Evolutionary conservation across 2,113 vertebrate genomes (phyloP).

Genomic region (Ammospiza caudacuta): DNA sequence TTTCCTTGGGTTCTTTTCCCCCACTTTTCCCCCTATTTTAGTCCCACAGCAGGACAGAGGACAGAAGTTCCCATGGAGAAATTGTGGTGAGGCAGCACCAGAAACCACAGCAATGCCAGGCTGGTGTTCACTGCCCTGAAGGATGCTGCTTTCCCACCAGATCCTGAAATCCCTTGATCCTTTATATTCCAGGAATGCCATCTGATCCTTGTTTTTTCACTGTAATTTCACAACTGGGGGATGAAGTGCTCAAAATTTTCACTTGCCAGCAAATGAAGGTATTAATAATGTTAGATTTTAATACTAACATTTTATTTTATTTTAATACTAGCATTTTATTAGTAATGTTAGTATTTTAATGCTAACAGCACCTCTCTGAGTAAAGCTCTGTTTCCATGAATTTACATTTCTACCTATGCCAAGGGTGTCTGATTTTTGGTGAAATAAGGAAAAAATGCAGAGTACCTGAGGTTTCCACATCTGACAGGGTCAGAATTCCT

Average conservation of each 20-base stretch:
- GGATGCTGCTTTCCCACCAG: not conserved
- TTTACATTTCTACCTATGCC: not conserved
- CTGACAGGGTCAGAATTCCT: not conserved
- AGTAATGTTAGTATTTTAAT: not conserved
- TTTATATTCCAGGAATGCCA: not conserved
- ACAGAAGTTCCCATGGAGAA: rapidly evolving
- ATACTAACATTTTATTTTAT: not conserved
- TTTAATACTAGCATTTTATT: not conserved
- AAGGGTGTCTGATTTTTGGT: not conserved
- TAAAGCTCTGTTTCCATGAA: not conserved
- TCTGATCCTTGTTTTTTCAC: not conserved
- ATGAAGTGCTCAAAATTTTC: not conserved
- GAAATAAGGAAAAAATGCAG: not conserved
- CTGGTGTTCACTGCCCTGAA: not conserved
- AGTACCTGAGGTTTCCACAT: not conserved
- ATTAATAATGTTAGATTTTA: not conserved
- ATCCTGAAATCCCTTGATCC: not conserved
- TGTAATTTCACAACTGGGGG: not conserved
- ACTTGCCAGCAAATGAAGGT: not conserved
- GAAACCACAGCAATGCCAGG: not conserved
- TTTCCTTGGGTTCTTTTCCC: rapidly evolving
- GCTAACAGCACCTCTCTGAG: not conserved
- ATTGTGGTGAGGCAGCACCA: not conserved
- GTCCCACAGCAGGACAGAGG: not conserved
- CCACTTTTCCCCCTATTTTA: not conserved